A percentile compares a stretch with the other conserved stretches of the same genome.
Evolutionary conservation across 2,797 vertebrate species (phyloP).

Genomic region (Anas flavirostris): DNA sequence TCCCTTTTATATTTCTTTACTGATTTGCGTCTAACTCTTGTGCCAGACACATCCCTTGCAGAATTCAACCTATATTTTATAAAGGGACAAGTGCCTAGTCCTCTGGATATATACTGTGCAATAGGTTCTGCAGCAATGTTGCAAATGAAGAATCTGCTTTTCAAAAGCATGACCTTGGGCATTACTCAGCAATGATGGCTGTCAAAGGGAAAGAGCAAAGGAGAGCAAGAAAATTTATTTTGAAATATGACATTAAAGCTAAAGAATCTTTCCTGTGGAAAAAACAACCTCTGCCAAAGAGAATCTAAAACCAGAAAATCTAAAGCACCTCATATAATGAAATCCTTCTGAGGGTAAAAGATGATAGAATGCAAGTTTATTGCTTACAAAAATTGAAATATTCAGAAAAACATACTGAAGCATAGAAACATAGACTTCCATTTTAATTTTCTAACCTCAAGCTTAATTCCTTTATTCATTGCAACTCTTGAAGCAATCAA

Average conservation of each 20-base stretch:
- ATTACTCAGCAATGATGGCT: conserved; percentile 57
- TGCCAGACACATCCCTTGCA: neutral
- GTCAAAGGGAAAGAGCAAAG: conserved; percentile 11
- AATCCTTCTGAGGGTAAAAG: neutral
- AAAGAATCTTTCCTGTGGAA: neutral
- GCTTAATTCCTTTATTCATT: conserved; percentile 13
- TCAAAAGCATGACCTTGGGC: conserved; percentile 37
- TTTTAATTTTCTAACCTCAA: conserved; percentile 20
- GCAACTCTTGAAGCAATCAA: neutral
- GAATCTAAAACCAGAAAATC: neutral
- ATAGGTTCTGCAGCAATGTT: conserved; percentile 11
- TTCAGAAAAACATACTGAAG: neutral
- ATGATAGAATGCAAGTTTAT: neutral
- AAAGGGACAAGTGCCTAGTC: neutral
- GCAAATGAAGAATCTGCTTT: conserved; percentile 18
- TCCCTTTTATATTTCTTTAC: neutral
- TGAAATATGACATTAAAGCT: conserved; percentile 15
- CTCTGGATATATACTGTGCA: neutral
- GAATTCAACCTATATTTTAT: neutral
- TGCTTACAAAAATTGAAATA: neutral
- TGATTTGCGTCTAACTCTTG: neutral
- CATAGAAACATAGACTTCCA: neutral
- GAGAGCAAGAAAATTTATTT: neutral
- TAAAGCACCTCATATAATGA: neutral
- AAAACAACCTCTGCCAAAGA: neutral